Evolutionary conservation across 1,140 invertebrate species (phyloP), one percentile per base, ranked within the genome.

Genomic region (Papilio polyxenes): DNA sequence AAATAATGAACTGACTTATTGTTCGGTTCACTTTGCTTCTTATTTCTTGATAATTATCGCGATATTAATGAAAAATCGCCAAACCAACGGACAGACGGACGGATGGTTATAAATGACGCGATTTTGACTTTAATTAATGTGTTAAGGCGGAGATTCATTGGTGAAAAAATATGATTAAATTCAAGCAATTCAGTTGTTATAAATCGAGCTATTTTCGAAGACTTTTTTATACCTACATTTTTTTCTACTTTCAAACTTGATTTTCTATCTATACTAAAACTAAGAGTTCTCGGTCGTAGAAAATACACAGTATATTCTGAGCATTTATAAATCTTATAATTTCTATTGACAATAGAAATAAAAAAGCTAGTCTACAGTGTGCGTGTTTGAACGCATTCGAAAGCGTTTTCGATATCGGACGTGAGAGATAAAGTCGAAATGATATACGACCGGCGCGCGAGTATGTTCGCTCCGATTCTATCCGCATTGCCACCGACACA

Each of bases 91-190:
- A 82, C 82, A 23, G 85, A 86, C 84, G 80, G 85, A 85, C 81
- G 40, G 85, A 86, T 83, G 82, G 84, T 80, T 75, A 86, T 80
- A 85, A 84, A 86, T 86, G 85, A 86, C 81, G 85, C 76, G 82
- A 80, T 85, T 85, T 84, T 82, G 84, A 83, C 83, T 85, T 84
- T 86, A 85, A 86, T 84, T 86, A 80, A 86, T 86, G 83, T 83
- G 77, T 84, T 85, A 82, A 84, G 82, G 84, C 31, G 48, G 13
- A 77, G 20, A 75, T n/a, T 13, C 44, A 40, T 11, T 75, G 11
- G 11, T 37, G 23, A 15, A 65, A n/a, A 49, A 31, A 51, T 56
- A 31, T 56, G 65, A 75, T 2, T 81, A 53, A 11, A 6, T 59
- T 1, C 8, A 59, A 59, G 17, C 8, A 20, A 59, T 20, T 20